Conservation (phyloP, 1,140 invertebrate genomes). For the Solenopsis invicta region DNA sequence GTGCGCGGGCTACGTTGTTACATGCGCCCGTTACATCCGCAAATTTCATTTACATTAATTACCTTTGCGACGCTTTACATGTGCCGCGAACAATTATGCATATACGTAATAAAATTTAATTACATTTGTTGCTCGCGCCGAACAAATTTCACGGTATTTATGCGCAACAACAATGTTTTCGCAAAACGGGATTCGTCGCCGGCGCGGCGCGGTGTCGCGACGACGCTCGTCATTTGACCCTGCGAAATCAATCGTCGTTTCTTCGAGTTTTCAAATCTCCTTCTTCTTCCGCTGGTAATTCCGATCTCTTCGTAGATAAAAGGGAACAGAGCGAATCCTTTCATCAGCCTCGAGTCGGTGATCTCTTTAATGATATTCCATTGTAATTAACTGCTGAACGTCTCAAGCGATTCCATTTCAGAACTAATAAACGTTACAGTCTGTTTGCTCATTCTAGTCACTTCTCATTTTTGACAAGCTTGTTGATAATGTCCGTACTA, state of each 20-base stretch:
- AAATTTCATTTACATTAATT: slow-evolving; percentile 63
- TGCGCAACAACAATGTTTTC: background rate
- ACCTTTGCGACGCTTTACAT: slow-evolving; percentile 38
- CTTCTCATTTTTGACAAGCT: background rate
- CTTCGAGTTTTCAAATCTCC: background rate
- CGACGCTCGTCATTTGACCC: background rate
- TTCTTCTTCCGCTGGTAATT: background rate
- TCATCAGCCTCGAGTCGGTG: background rate
- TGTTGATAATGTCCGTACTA: background rate
- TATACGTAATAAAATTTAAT: slow-evolving; percentile 45
- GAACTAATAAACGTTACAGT: slow-evolving; percentile 40
- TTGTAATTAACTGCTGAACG: slow-evolving; percentile 53
- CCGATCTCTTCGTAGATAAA: background rate
- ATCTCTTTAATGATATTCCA: slow-evolving; percentile 32
- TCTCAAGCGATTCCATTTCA: slow-evolving; percentile 26
- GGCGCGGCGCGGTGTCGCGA: too few species aligned
- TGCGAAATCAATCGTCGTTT: slow-evolving; percentile 31
- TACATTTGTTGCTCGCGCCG: background rate
- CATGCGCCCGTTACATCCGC: slow-evolving; percentile 32
- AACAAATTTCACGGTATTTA: slow-evolving; percentile 41
- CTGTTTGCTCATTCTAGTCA: background rate
- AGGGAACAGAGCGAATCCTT: background rate
- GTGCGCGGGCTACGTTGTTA: slow-evolving; percentile 19
- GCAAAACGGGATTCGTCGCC: slow-evolving; percentile 12
- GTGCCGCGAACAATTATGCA: slow-evolving; percentile 4